Conservation (phyloP, 2,888 invertebrate species). For the Ephialtes manifestator region DNA sequence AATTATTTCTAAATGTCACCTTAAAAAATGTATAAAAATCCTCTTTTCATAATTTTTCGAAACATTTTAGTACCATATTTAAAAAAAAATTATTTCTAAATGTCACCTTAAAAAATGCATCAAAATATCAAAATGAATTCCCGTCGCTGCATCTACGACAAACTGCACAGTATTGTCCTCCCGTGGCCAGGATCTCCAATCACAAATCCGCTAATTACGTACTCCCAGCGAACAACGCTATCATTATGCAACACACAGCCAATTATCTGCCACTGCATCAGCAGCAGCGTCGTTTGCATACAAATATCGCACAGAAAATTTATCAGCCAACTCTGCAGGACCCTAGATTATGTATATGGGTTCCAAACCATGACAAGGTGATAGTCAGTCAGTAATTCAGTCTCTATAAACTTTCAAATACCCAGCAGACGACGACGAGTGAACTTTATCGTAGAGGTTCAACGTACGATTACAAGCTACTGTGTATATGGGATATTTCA, state of each 20-base stretch:
- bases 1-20: no score
- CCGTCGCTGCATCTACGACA: not conserved
- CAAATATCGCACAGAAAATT: not conserved
- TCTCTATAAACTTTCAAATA: slow-evolving; percentile 45
- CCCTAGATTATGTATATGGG: not conserved
- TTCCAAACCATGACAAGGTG: not conserved
- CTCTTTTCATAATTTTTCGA: no score
- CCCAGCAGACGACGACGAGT: slow-evolving; percentile 43
- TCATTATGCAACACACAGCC: slow-evolving; percentile 30
- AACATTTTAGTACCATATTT: not conserved
- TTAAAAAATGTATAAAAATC: no score
- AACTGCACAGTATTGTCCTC: not conserved
- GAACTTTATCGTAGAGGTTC: slow-evolving; percentile 55
- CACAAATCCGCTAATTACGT: slow-evolving; percentile 1
- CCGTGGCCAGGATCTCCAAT: not conserved
- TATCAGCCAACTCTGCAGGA: not conserved
- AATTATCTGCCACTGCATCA: slow-evolving; percentile 10
- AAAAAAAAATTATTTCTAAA: not conserved
- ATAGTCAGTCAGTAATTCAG: not conserved
- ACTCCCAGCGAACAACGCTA: slow-evolving; percentile 24
- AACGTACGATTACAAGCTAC: slow-evolving; percentile 40
- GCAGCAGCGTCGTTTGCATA: slow-evolving; percentile 20
- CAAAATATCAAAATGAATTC: not conserved
- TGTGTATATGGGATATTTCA: not conserved
- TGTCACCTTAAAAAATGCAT: not conserved